Evolutionary conservation across 2,888 invertebrate species (phyloP).

Genomic region (Scaptomyza polygonia): DNA sequence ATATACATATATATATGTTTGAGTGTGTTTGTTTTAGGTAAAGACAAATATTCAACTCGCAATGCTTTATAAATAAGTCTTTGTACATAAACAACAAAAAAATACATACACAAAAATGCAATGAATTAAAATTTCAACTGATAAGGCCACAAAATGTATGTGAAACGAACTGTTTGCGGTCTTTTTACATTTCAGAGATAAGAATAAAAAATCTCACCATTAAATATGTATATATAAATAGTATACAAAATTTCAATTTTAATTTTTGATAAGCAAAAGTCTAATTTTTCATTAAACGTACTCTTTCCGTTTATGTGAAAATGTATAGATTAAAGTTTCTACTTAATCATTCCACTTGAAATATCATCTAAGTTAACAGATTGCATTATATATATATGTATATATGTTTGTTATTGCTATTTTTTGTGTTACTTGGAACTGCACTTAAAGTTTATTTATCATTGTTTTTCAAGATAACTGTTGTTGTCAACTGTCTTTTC

Average conservation of each 20-base stretch:
- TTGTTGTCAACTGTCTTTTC: background rate
- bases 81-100: background rate
- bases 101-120: constrained; percentile 18
- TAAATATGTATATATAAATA: constrained; percentile 1
- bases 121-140: background rate
- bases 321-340: background rate
- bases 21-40: constrained; percentile 4
- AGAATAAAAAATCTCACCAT: constrained; percentile 1
- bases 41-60: constrained; percentile 24
- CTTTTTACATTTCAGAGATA: constrained; percentile 9
- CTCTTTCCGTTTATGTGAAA: too few species aligned
- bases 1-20: constrained; percentile 1
- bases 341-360: constrained; percentile 14
- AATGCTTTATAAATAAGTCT: constrained; percentile 11
- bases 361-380: background rate
- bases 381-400: background rate
- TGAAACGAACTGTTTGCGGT: constrained; percentile 53
- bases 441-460: constrained; percentile 8
- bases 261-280: background rate
- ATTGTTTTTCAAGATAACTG: constrained; percentile 9
- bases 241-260: constrained; percentile 1
- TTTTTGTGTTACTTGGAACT: constrained; percentile 1
- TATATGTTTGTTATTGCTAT: background rate
- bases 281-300: too few species aligned
- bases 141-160: constrained; percentile 14